Evolutionary conservation across 2,888 invertebrate species (phyloP).

Genomic region (Papilio demoleus): DNA sequence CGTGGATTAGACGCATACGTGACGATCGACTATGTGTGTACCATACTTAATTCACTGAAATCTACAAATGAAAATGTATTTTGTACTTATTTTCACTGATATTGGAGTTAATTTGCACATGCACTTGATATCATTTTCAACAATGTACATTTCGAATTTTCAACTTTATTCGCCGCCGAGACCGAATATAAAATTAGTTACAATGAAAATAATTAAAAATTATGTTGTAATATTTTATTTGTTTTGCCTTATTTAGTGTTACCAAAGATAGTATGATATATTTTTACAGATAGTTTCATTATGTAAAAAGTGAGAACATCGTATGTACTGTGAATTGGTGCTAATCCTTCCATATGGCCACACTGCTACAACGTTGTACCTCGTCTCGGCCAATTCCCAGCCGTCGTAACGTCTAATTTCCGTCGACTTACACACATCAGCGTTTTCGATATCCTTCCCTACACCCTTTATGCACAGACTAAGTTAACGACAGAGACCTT

Average conservation of each 20-base stretch:
- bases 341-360: slow-evolving; percentile 46
- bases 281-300: too few relatives aligned
- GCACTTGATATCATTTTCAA: not conserved
- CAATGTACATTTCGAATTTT: not conserved
- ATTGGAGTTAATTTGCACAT: not conserved
- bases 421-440: slow-evolving; percentile 84
- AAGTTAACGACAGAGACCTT: slow-evolving; percentile 45
- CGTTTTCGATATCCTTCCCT: slow-evolving; percentile 80
- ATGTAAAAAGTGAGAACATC: not conserved
- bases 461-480: slow-evolving; percentile 71
- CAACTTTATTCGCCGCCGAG: not conserved
- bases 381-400: slow-evolving; percentile 76
- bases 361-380: slow-evolving; percentile 41
- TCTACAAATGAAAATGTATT: slow-evolving; percentile 3
- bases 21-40: slow-evolving; percentile 46
- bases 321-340: not conserved
- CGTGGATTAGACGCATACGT: slow-evolving; percentile 63
- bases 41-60: slow-evolving; percentile 15
- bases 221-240: too few relatives aligned
- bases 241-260: too few relatives aligned
- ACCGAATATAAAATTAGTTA: not conserved
- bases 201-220: not conserved
- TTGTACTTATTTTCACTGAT: not conserved
- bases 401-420: slow-evolving; percentile 84
- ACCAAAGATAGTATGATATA: too few relatives aligned